Conservation (phyloP, 2,113 vertebrate species). For the Apodemus speciosus region DNA sequence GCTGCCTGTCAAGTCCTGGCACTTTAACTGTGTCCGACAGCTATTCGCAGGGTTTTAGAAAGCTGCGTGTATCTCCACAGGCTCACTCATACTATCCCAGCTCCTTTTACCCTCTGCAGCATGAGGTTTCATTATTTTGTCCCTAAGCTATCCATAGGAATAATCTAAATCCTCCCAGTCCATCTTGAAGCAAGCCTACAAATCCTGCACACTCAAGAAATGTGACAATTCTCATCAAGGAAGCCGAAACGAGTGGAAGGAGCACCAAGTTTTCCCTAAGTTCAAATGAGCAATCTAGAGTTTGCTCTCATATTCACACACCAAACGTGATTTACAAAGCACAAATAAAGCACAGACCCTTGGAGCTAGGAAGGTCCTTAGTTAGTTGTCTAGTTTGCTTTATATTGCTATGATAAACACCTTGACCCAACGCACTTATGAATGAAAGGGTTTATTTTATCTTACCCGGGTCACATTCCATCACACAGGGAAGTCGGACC, state of each 20-base stretch:
- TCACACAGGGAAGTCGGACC: background rate
- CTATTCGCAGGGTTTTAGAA: background rate
- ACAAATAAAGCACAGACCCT: background rate
- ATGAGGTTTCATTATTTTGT: constrained; percentile 10
- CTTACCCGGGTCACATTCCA: background rate
- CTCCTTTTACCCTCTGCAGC: background rate
- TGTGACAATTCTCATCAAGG: background rate
- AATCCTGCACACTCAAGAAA: constrained; percentile 19
- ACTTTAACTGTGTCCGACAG: background rate
- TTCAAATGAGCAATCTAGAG: background rate
- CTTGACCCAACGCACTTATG: background rate
- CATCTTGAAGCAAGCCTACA: background rate
- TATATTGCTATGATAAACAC: background rate
- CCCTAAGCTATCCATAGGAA: background rate
- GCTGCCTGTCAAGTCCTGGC: background rate
- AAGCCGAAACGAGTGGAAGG: constrained; percentile 5
- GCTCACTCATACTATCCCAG: background rate
- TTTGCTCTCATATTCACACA: background rate
- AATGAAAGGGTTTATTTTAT: background rate
- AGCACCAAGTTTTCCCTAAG: background rate
- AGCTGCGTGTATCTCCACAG: background rate
- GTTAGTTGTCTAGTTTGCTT: no score
- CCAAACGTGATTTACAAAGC: background rate
- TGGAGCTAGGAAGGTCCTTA: background rate
- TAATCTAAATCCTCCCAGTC: background rate